These are phyloP conservation scores for Xiphydria camelus DNA, from an alignment of 2,888 invertebrate species.

Conservation along the genomic window DNA sequence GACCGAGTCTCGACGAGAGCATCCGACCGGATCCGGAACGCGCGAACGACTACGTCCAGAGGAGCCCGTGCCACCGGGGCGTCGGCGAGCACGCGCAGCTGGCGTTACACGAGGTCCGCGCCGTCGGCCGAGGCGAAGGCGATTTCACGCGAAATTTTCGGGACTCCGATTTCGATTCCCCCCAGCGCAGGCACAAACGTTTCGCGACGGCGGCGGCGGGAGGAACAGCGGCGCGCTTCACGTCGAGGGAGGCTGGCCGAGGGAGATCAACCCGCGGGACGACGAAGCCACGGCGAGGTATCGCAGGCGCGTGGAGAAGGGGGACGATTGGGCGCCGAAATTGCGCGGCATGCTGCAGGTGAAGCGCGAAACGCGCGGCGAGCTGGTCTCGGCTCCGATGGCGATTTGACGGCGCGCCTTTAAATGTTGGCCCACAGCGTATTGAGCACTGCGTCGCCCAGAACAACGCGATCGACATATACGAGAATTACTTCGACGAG, in stretches of 20 bases:
- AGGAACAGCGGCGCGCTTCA: slow-evolving; percentile 77
- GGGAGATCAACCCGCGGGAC: slow-evolving; percentile 83
- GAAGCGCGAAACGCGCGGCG: neutral
- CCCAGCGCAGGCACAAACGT: slow-evolving; percentile 60
- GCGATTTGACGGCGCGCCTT: neutral
- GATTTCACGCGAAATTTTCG: neutral
- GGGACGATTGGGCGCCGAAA: slow-evolving; percentile 68
- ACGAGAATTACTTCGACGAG: slow-evolving; percentile 81
- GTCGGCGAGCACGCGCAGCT: slow-evolving; percentile 56
- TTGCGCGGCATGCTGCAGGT: no score
- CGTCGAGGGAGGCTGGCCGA: slow-evolving; percentile 94
- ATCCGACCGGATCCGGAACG: slow-evolving; percentile 57
- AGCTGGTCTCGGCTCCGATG: neutral
- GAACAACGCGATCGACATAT: slow-evolving; percentile 90
- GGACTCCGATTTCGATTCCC: neutral
- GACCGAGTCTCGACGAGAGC: slow-evolving; percentile 67
- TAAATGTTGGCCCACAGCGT: slow-evolving; percentile 64
- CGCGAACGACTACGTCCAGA: slow-evolving; percentile 55
- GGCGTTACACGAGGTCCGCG: slow-evolving; percentile 50
- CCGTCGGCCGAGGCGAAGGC: neutral
- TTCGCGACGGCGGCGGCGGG: slow-evolving; percentile 56
- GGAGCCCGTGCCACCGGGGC: slow-evolving; percentile 57
- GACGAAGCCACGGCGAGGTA: slow-evolving; percentile 75
- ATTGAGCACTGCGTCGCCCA: slow-evolving; percentile 88
- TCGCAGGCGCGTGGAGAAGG: slow-evolving; percentile 73